phyloP scores from a whole-genome alignment of 2,888 invertebrate genomes.

The Ophion ellenae region DNA sequence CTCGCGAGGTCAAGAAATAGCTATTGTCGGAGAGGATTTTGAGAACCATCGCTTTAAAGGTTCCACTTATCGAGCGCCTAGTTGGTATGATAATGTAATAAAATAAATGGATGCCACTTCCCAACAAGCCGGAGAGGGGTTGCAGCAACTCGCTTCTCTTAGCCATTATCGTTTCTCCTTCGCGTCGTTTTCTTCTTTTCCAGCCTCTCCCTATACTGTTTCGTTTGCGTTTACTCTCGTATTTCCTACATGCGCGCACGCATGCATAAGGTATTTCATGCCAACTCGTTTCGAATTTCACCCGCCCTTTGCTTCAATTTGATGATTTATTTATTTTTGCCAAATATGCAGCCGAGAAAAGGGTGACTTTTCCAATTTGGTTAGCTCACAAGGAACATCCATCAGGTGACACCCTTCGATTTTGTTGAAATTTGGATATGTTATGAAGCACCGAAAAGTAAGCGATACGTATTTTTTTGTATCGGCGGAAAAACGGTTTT shows the following conservation, averaged over 20 bases:
- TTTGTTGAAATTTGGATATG: too few relatives aligned
- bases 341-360: too few relatives aligned
- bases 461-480: too few relatives aligned
- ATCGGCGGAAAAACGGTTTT: too few relatives aligned
- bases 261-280: too few relatives aligned
- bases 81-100: conserved; percentile 84
- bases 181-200: conserved; percentile 47
- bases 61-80: conserved; percentile 82
- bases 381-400: too few relatives aligned
- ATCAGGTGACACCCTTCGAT: too few relatives aligned
- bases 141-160: conserved; percentile 44
- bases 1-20: conserved; percentile 27
- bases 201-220: conserved; percentile 13
- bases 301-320: too few relatives aligned
- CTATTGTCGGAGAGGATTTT: conserved; percentile 68
- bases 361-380: too few relatives aligned
- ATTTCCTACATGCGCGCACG: neutral
- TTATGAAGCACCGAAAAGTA: too few relatives aligned
- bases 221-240: conserved; percentile 36
- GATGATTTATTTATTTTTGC: too few relatives aligned
- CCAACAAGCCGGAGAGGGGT: conserved; percentile 67
- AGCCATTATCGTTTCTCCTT: conserved; percentile 55
- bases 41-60: conserved; percentile 81
- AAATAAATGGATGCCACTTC: conserved; percentile 82
- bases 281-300: too few relatives aligned